Base-by-base conservation (phyloP, 2,113 vertebrate species). In the Chlamydotis undulata region DNA sequence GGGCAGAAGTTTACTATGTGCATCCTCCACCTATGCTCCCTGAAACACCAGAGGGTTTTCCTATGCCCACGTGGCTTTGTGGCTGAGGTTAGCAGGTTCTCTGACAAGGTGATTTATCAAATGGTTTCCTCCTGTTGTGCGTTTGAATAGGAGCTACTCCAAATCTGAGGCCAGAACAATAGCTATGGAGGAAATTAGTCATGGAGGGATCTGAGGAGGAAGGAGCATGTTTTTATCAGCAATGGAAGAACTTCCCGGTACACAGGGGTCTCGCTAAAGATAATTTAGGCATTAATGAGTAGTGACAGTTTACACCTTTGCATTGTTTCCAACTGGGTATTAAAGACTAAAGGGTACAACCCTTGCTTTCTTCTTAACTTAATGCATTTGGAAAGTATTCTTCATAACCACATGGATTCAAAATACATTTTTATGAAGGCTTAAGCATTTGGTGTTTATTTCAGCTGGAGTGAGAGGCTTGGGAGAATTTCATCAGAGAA, bases 131-230 rank as follows among this genome's bases (percentile, higher is more conserved):
- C 77, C 78, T 92, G 95, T 94, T 94, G 86, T 90, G 63, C 49
- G 25, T 92, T 94, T 94, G 74, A 95, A 91, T 55, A 95, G 94
- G 70, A 95, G n/a, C 53, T 85, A 22, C 67, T 96, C 63, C 84
- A 94, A 83, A 93, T 96, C 60, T 85, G 75, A 93, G 79, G 61
- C 78, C 41, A 96, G 93, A 97, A 97, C 96, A 97, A 97, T 96
- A 90, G 93, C 41, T 35, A 1, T 45, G 57, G 93, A 96, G 94
- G 96, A 96, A 96, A 93, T 96, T 95, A 96, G 84, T 97, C 94
- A 95, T 90, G 93, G 78, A 90, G 47, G n/a, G 53, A 55, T 82
- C 90, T 91, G 76, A 89, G 78, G 89, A 94, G 92, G 96, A 96
- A 96, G 89, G 67, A 91, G 86, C 43, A 6, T 92, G 84, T 94